Conservation (phyloP, 2,888 invertebrate species). For the Andrena bucephala region DNA sequence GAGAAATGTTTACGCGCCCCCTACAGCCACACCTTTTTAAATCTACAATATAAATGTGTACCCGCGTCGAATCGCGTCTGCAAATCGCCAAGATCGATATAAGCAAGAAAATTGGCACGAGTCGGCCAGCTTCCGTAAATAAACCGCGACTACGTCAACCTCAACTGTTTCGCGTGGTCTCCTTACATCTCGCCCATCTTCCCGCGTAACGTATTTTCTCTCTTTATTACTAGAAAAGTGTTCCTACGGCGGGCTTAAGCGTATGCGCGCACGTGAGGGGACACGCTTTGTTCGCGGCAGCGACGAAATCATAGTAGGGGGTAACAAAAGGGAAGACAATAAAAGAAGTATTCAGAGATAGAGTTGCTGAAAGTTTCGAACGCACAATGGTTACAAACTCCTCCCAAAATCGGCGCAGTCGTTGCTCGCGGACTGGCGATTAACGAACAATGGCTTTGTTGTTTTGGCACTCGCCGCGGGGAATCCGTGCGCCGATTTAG, state of each 20-base stretch:
- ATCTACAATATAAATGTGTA: neutral
- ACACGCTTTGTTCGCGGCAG: neutral
- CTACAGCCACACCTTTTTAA: neutral
- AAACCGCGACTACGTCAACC: constrained; percentile 38
- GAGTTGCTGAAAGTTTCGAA: constrained; percentile 5
- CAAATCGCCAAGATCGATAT: constrained; percentile 27
- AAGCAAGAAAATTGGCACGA: constrained; percentile 34
- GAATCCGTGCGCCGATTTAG: constrained; percentile 53
- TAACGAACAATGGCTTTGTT: constrained; percentile 69
- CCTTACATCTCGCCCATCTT: constrained; percentile 17
- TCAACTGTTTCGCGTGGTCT: constrained; percentile 28
- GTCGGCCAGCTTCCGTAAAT: constrained; percentile 27
- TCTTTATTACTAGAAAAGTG: neutral
- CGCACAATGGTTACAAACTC: constrained; percentile 21
- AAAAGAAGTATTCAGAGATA: neutral
- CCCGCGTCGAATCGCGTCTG: constrained; percentile 1
- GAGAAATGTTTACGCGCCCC: too few species aligned
- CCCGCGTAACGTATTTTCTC: constrained; percentile 17
- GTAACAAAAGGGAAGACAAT: neutral
- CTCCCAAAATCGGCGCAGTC: constrained; percentile 34
- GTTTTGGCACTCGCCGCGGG: constrained; percentile 59
- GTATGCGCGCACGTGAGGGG: neutral
- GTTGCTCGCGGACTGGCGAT: constrained; percentile 55
- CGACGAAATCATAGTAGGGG: neutral
- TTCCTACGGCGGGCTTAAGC: neutral